These are phyloP conservation scores for Cyclopterus lumpus DNA, from an alignment of 2,797 vertebrate genomes.

Conservation along the genomic window DNA sequence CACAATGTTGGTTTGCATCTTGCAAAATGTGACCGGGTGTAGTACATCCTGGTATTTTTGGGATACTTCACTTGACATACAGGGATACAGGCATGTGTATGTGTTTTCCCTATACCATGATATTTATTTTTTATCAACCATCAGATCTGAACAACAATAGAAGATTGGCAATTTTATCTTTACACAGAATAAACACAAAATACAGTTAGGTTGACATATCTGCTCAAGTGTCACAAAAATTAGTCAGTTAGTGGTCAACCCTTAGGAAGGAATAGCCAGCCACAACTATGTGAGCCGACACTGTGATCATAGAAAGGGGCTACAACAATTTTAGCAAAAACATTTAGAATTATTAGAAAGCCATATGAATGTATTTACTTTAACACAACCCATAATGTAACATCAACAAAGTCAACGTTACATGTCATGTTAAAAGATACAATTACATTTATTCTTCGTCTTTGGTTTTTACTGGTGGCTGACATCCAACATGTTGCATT, in stretches of 20 bases:
- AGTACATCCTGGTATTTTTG: no score
- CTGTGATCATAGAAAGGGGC: neutral
- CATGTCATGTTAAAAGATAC: no score
- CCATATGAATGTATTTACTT: neutral
- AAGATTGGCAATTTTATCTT: neutral
- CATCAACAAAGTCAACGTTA: neutral
- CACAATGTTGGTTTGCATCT: no score
- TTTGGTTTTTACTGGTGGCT: neutral
- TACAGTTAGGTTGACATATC: no score
- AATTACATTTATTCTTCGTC: neutral
- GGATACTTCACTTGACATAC: no score
- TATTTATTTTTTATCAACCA: neutral
- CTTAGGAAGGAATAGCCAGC: no score
- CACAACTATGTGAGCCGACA: no score
- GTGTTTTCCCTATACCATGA: neutral
- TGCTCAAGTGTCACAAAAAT: no score
- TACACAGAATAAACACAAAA: no score
- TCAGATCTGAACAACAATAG: neutral
- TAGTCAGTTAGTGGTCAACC: no score
- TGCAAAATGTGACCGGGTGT: no score
- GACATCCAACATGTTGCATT: neutral
- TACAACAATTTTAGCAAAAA: neutral
- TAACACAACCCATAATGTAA: neutral
- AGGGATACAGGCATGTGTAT: neutral
- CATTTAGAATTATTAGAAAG: neutral